Evolutionary conservation across 2,888 invertebrate species (phyloP).

Genomic region (Tetragonula carbonaria): DNA sequence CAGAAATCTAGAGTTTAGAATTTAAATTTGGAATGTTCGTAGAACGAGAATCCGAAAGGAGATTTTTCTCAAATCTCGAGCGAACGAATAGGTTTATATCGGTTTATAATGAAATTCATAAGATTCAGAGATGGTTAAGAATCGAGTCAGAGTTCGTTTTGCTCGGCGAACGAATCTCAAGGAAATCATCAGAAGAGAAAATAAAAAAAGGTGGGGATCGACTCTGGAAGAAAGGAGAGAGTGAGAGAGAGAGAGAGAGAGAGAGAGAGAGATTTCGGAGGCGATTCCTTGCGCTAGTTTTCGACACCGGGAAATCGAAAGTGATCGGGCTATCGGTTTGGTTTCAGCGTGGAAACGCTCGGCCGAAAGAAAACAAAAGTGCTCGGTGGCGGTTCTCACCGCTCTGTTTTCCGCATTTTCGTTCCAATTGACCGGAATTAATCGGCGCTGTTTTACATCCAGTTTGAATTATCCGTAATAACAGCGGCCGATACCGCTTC

Average conservation of each 20-base stretch:
- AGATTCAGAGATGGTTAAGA: slow-evolving; percentile 8
- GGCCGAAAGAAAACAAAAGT: slow-evolving; percentile 63
- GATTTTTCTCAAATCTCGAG: no score
- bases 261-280: slow-evolving; percentile 33
- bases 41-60: no score
- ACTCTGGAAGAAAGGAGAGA: background rate
- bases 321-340: slow-evolving; percentile 73
- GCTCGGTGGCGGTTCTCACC: slow-evolving; percentile 17
- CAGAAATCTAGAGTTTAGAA: no score
- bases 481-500: slow-evolving; percentile 48
- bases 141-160: slow-evolving; percentile 39
- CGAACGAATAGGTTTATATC: no score
- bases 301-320: slow-evolving; percentile 78
- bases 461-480: slow-evolving; percentile 70
- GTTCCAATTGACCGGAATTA: slow-evolving; percentile 68
- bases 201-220: background rate
- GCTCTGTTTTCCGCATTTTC: slow-evolving; percentile 62
- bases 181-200: background rate
- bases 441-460: slow-evolving; percentile 62
- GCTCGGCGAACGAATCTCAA: slow-evolving; percentile 2
- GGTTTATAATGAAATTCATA: no score
- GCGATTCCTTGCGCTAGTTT: slow-evolving; percentile 53
- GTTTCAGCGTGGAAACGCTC: slow-evolving; percentile 58
- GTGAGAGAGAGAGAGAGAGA: background rate
- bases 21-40: no score